Percentiles rank a stretch among this genome's conserved stretches.
Evolutionary conservation across 2,888 invertebrate genomes (phyloP).

Genomic region (Lithophane leautieri): DNA sequence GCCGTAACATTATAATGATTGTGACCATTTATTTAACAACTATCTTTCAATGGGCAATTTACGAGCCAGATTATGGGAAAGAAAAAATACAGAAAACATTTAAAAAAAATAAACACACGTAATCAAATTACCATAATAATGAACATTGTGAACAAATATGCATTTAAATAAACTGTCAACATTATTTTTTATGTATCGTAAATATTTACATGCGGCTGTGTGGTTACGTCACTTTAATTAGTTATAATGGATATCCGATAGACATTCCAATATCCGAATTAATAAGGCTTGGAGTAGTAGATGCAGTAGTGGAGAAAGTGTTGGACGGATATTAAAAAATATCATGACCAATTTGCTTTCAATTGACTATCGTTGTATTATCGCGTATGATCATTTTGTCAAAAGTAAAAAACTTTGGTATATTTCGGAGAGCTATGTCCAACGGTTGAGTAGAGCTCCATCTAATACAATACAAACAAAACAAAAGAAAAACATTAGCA

Average conservation of each 20-base stretch:
- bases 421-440: not conserved
- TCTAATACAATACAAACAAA: too few relatives aligned
- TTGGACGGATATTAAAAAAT: slow-evolving; percentile 43
- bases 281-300: slow-evolving; percentile 39
- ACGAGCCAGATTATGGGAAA: slow-evolving; percentile 60
- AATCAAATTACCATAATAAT: slow-evolving; percentile 67
- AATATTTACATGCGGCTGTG: slow-evolving; percentile 53
- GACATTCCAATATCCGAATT: slow-evolving; percentile 46
- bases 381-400: not conserved
- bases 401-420: not conserved
- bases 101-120: slow-evolving; percentile 57
- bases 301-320: slow-evolving; percentile 49
- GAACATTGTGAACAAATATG: slow-evolving; percentile 54
- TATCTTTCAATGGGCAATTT: slow-evolving; percentile 65
- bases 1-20: slow-evolving; percentile 58
- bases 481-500: too few relatives aligned
- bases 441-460: too few relatives aligned
- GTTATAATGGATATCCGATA: slow-evolving; percentile 43
- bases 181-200: slow-evolving; percentile 48
- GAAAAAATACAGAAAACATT: slow-evolving; percentile 40
- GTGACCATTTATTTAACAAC: slow-evolving; percentile 66
- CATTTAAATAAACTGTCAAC: slow-evolving; percentile 58
- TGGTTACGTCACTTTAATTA: slow-evolving; percentile 51
- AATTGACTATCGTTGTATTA: not conserved
- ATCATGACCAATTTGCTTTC: slow-evolving; percentile 26